phyloP scores from a whole-genome alignment of 2,113 vertebrate species.

The Cephalopholis sonnerati region DNA sequence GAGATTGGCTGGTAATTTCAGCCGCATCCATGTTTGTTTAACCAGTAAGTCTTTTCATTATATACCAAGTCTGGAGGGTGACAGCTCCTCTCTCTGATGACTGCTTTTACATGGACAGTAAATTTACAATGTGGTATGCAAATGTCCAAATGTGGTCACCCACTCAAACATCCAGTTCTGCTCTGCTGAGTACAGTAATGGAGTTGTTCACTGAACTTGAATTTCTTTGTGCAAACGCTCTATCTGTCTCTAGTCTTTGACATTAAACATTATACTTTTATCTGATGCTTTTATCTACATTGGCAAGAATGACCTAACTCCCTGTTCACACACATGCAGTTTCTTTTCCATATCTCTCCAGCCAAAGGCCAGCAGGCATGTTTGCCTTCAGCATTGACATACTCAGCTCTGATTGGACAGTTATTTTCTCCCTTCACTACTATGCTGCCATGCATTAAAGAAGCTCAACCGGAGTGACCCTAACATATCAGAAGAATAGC shows the following conservation, averaged over 20 bases:
- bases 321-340: neutral
- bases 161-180: neutral
- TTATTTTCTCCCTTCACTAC: constrained; percentile 5
- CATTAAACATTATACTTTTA: neutral
- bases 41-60: neutral
- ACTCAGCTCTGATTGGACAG: neutral
- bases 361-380: neutral
- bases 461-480: neutral
- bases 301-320: neutral
- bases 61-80: neutral
- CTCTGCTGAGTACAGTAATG: neutral
- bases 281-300: neutral
- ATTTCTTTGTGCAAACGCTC: too few species aligned
- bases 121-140: neutral
- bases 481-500: neutral
- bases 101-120: neutral
- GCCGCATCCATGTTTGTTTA: neutral
- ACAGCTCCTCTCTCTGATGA: neutral
- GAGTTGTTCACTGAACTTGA: neutral
- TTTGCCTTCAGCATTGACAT: neutral
- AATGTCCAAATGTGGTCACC: neutral
- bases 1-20: neutral
- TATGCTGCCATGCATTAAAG: neutral
- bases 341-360: neutral
- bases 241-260: neutral